phyloP scores from a whole-genome alignment of 2,888 invertebrate genomes.

The Phengaris arion region DNA sequence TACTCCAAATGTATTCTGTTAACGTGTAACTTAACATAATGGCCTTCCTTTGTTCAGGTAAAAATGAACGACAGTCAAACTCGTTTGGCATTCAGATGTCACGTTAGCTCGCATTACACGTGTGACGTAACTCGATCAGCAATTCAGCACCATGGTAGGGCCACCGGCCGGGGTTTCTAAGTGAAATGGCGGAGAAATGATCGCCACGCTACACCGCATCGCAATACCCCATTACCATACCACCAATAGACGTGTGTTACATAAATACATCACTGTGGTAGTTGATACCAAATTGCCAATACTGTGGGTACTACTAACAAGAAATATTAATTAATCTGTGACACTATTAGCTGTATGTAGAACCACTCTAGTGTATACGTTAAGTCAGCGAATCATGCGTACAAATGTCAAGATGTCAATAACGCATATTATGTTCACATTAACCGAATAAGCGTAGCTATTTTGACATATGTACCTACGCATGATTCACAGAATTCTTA shows the following conservation, averaged over 20 bases:
- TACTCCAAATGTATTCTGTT: neutral
- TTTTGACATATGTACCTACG: too few species aligned
- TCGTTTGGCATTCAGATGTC: neutral
- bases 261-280: constrained; percentile 7
- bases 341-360: neutral
- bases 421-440: too few species aligned
- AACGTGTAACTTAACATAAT: neutral
- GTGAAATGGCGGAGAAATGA: constrained; percentile 48
- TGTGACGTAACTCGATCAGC: constrained; percentile 23
- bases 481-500: too few species aligned
- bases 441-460: too few species aligned
- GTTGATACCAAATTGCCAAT: neutral
- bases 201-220: constrained; percentile 40
- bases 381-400: too few species aligned
- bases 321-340: neutral
- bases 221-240: constrained; percentile 36
- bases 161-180: constrained; percentile 45
- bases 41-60: constrained; percentile 4
- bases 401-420: too few species aligned
- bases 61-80: neutral
- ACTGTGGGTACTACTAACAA: neutral
- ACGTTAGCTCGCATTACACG: neutral
- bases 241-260: constrained; percentile 23
- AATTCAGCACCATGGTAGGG: constrained; percentile 34
- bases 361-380: too few species aligned